These are phyloP conservation scores for Baronia brevicornis DNA, from an alignment of 2,888 invertebrate genomes.

Conservation along the genomic window DNA sequence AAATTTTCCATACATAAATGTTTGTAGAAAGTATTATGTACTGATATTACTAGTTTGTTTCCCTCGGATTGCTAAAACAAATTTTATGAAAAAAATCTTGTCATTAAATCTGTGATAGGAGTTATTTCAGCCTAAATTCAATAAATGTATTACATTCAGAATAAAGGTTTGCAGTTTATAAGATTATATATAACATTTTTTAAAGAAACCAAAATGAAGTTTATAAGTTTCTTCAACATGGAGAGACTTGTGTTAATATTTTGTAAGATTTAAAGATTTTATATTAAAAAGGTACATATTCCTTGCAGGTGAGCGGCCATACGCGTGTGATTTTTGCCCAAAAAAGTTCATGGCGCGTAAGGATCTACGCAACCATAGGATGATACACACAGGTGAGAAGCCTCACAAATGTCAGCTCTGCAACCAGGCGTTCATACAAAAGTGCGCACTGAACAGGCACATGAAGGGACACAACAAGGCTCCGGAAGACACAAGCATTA, in stretches of 20 bases:
- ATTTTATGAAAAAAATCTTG: too few species aligned
- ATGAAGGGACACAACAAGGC: slow-evolving; percentile 78
- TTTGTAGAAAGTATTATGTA: too few species aligned
- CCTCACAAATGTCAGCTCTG: slow-evolving; percentile 93
- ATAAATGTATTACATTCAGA: neutral
- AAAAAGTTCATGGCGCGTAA: slow-evolving; percentile 94
- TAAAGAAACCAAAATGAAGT: too few species aligned
- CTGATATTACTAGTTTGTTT: too few species aligned
- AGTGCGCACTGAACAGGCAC: slow-evolving; percentile 94
- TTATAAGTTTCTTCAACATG: too few species aligned
- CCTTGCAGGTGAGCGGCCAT: slow-evolving; percentile 80
- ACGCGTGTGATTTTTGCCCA: slow-evolving; percentile 89
- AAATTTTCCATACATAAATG: too few species aligned
- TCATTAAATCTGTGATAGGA: too few species aligned
- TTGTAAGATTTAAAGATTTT: too few species aligned
- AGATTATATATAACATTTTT: neutral
- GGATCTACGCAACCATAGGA: slow-evolving; percentile 92
- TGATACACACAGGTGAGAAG: slow-evolving; percentile 93
- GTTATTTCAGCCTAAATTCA: too few species aligned
- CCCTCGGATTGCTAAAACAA: too few species aligned
- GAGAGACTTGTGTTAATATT: too few species aligned
- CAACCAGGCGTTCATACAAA: slow-evolving; percentile 92
- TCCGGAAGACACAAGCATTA: slow-evolving; percentile 20
- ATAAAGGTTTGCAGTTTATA: neutral
- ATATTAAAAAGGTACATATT: neutral